phyloP scores from a whole-genome alignment of 2,113 vertebrate species.

The Zosterops japonicus region DNA sequence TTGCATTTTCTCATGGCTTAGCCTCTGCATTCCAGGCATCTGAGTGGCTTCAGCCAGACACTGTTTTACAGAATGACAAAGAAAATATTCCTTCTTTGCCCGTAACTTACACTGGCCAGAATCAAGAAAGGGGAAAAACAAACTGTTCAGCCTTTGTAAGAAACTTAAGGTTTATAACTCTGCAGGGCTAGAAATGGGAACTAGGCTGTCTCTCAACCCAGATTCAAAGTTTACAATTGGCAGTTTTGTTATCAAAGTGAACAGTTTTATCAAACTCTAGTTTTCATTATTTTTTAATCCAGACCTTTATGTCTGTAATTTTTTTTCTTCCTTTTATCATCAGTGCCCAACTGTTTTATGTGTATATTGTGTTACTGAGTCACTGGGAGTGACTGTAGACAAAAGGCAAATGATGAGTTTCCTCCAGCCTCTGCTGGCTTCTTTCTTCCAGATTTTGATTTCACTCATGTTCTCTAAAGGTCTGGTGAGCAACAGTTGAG shows the following conservation, averaged over 20 bases:
- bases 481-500: neutral
- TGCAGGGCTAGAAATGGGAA: neutral
- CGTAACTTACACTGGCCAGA: neutral
- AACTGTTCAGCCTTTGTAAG: neutral
- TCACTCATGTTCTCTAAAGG: neutral
- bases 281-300: neutral
- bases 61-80: neutral
- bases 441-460: neutral
- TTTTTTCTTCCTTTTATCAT: neutral
- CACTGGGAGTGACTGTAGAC: neutral
- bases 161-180: neutral
- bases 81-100: neutral
- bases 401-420: neutral
- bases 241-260: neutral
- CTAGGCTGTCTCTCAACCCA: neutral
- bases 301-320: neutral
- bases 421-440: neutral
- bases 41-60: neutral
- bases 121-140: neutral
- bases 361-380: neutral
- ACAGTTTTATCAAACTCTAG: neutral
- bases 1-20: accelerated
- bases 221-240: neutral
- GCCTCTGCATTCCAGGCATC: neutral
- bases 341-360: neutral